Percentiles rank a stretch among this genome's conserved stretches.
Conservation (phyloP, 2,888 invertebrate species). For the Metopia argyrocephala region DNA sequence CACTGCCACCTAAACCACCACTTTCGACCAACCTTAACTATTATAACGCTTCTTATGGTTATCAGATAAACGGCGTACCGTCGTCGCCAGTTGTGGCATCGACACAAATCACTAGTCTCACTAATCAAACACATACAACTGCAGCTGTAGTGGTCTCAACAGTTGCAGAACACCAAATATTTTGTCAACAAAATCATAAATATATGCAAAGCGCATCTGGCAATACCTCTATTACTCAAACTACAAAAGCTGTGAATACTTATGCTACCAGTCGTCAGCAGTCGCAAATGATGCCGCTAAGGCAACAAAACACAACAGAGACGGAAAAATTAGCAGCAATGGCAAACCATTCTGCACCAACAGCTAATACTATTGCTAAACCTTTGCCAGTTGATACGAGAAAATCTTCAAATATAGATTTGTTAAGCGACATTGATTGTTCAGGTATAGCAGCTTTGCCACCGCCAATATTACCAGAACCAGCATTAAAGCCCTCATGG, state of each 20-base stretch:
- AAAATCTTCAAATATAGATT: slow-evolving; percentile 82
- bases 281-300: slow-evolving; percentile 54
- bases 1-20: slow-evolving; percentile 8
- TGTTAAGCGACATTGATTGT: slow-evolving; percentile 88
- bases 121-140: too few relatives aligned
- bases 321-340: slow-evolving; percentile 40
- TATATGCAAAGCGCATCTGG: slow-evolving; percentile 76
- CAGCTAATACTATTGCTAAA: slow-evolving; percentile 36
- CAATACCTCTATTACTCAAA: slow-evolving; percentile 74
- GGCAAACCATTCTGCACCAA: slow-evolving; percentile 53
- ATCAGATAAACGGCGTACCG: slow-evolving; percentile 70
- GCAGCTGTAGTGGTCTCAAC: too few relatives aligned
- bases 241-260: slow-evolving; percentile 74
- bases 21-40: slow-evolving; percentile 68
- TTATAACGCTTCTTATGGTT: slow-evolving; percentile 75
- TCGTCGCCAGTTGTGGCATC: slow-evolving; percentile 25
- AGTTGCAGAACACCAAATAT: slow-evolving; percentile 49
- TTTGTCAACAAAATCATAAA: slow-evolving; percentile 67
- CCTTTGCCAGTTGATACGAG: slow-evolving; percentile 57
- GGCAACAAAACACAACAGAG: slow-evolving; percentile 9
- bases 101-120: slow-evolving; percentile 7
- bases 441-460: slow-evolving; percentile 74
- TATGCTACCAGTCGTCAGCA: slow-evolving; percentile 69
- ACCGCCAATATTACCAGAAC: slow-evolving; percentile 70
- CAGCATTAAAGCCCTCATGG: slow-evolving; percentile 73